Evolutionary conservation across 1,140 invertebrate genomes (phyloP).

Genomic region (Leptinotarsa texana): DNA sequence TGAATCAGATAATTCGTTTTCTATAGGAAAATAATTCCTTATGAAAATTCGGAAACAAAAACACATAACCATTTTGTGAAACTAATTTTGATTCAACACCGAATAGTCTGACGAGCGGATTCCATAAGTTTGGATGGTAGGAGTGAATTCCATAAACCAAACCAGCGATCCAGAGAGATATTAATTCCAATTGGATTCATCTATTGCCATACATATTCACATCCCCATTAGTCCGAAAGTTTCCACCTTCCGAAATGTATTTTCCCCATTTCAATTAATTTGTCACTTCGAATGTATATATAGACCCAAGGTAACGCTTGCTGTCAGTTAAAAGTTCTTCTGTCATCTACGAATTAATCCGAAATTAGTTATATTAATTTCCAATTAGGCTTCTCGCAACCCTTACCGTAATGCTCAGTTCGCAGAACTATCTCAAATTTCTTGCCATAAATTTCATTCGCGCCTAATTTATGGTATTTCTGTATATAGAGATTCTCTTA

Average conservation of each 20-base stretch:
- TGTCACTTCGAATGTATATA: background rate
- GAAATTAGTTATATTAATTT: constrained; percentile 5
- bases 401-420: background rate
- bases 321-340: constrained; percentile 6
- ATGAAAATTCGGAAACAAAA: no score
- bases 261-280: background rate
- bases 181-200: no score
- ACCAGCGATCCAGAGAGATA: no score
- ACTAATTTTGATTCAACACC: no score
- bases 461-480: background rate
- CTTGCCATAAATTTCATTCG: background rate
- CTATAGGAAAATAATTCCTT: no score
- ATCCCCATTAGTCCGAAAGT: background rate
- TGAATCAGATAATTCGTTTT: no score
- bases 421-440: constrained; percentile 1
- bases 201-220: background rate
- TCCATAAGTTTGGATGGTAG: no score
- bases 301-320: background rate
- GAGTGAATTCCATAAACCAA: no score
- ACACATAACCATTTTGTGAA: no score
- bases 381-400: background rate
- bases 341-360: background rate
- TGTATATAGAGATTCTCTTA: background rate
- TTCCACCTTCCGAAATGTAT: background rate
- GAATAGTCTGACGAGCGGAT: no score